These are phyloP conservation scores for Parnassius orleans DNA, from an alignment of 2,888 invertebrate species.

Conservation along the genomic window DNA sequence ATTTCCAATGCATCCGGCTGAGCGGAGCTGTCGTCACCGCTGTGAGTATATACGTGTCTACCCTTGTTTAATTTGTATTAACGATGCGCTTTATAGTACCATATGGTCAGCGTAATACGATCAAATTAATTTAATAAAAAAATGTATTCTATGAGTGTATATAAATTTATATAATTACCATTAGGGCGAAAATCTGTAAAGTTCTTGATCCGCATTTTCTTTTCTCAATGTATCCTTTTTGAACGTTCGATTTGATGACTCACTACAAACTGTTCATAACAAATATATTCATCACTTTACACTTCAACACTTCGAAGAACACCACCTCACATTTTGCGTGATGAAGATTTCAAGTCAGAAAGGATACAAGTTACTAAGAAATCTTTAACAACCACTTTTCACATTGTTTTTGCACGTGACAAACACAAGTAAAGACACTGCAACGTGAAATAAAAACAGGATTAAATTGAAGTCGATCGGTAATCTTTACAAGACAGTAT, in stretches of 20 bases:
- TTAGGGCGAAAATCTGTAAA: conserved; percentile 75
- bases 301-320: conserved; percentile 62
- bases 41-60: conserved; percentile 22
- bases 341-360: conserved; percentile 63
- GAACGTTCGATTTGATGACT: conserved; percentile 62
- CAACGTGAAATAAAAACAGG: conserved; percentile 52
- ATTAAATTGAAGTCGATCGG: conserved; percentile 40
- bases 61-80: conserved; percentile 21
- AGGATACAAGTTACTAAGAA: conserved; percentile 78
- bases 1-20: conserved; percentile 21
- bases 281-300: conserved; percentile 72
- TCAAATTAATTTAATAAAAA: not conserved
- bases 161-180: conserved; percentile 59
- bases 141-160: not conserved
- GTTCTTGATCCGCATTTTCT: conserved; percentile 79
- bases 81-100: conserved; percentile 4
- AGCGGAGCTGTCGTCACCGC: conserved; percentile 16
- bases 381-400: conserved; percentile 81
- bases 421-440: conserved; percentile 81
- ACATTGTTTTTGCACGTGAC: conserved; percentile 80
- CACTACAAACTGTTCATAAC: conserved; percentile 53
- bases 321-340: conserved; percentile 73
- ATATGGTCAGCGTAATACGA: not conserved
- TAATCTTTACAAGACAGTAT: conserved; percentile 40
- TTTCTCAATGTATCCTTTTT: conserved; percentile 79